Evolutionary conservation across 2,888 invertebrate species (phyloP).

Genomic region (Callinectes sapidus): DNA sequence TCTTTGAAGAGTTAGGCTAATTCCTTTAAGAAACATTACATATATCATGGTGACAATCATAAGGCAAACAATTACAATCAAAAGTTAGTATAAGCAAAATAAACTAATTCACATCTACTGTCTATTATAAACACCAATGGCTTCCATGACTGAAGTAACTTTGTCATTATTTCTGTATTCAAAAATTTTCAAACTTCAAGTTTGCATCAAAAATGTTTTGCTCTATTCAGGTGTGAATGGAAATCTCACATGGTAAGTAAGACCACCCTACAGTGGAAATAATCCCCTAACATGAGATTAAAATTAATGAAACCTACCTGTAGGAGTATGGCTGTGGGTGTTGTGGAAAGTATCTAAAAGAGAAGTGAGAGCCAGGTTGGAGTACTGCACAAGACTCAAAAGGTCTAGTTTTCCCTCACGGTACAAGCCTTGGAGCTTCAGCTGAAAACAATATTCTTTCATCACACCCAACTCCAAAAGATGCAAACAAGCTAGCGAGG

Average conservation of each 20-base stretch:
- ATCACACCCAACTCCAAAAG: background rate
- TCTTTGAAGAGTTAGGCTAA: no score
- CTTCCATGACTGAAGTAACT: background rate
- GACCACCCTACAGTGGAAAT: background rate
- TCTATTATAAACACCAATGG: background rate
- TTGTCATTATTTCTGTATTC: no score
- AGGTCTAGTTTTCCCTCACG: slow-evolving; percentile 44
- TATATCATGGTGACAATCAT: no score
- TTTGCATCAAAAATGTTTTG: no score
- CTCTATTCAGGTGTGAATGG: background rate
- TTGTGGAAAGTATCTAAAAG: background rate
- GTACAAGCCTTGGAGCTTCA: slow-evolving; percentile 53
- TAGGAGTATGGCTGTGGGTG: slow-evolving; percentile 30
- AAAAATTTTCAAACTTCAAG: no score
- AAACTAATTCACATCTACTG: no score
- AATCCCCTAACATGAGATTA: no score
- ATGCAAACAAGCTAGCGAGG: background rate
- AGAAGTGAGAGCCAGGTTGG: slow-evolving; percentile 38
- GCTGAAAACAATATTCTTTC: slow-evolving; percentile 37
- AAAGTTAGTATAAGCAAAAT: no score
- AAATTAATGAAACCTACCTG: slow-evolving; percentile 17
- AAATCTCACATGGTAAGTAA: no score
- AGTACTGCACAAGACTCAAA: slow-evolving; percentile 48
- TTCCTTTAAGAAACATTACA: no score
- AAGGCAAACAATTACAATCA: no score